phyloP scores from a whole-genome alignment of 2,113 vertebrate species.

The Lepidothrix coronata region DNA sequence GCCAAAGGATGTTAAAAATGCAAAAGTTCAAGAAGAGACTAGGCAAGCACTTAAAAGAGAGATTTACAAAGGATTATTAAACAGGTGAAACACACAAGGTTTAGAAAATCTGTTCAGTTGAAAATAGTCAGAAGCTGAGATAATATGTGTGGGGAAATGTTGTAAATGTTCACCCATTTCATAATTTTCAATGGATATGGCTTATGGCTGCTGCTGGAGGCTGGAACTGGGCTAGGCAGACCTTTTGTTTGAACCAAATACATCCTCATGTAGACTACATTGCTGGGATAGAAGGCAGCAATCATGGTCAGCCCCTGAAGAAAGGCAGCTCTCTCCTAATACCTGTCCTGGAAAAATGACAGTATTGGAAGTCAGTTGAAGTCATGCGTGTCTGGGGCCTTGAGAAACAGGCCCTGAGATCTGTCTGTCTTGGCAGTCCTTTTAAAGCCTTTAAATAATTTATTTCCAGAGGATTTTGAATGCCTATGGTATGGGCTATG shows the following conservation, averaged over 20 bases:
- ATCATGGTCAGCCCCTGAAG: background rate
- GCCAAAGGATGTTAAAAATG: background rate
- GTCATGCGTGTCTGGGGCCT: background rate
- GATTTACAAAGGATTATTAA: background rate
- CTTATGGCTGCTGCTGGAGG: background rate
- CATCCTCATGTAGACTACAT: background rate
- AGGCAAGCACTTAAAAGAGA: background rate
- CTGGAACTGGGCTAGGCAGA: background rate
- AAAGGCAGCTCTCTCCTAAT: background rate
- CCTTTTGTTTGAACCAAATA: background rate
- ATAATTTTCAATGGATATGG: background rate
- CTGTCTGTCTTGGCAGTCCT: background rate
- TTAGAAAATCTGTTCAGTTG: background rate
- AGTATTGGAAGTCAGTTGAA: background rate
- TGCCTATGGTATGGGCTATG: background rate
- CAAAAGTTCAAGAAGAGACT: background rate
- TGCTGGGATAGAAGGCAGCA: background rate
- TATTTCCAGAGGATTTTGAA: conserved; percentile 38
- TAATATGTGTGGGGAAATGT: background rate
- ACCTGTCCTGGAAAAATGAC: background rate
- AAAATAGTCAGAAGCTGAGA: background rate
- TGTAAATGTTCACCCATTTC: background rate
- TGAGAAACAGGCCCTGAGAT: background rate
- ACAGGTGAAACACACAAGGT: background rate
- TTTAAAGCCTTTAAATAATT: conserved; percentile 28